Conservation (phyloP, 2,113 vertebrate species). For the Myotis brandtii region DNA sequence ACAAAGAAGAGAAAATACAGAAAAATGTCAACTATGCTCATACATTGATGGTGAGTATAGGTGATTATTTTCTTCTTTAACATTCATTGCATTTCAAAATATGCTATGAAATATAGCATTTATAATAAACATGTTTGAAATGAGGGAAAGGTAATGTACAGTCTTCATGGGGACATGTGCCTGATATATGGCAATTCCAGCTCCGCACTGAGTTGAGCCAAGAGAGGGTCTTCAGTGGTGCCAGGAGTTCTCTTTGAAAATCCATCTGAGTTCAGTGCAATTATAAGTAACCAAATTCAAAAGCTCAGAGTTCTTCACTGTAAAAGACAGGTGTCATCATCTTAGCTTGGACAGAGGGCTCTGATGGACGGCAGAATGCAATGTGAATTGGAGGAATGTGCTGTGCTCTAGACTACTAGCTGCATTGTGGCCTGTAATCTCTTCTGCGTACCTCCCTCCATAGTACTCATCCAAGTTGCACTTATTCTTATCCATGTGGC, state of each 20-base stretch:
- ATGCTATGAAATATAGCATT: not conserved
- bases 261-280: not conserved
- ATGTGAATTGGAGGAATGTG: not conserved
- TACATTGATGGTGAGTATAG: not conserved
- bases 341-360: not conserved
- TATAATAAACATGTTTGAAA: not conserved
- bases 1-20: not conserved
- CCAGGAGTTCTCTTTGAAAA: not conserved
- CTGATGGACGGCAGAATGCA: not conserved
- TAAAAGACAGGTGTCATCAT: not conserved
- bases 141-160: not conserved
- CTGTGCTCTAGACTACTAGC: not conserved
- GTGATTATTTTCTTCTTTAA: slow-evolving; percentile 28
- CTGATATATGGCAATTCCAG: not conserved
- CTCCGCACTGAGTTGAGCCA: not conserved
- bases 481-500: not conserved
- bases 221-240: not conserved
- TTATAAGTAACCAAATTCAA: not conserved
- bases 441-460: not conserved
- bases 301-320: not conserved
- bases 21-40: not conserved
- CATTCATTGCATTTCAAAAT: not conserved
- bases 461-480: not conserved
- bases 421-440: not conserved
- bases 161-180: not conserved